Evolutionary conservation across 2,797 vertebrate species (phyloP).

Genomic region (Lagocephalus sceleratus): DNA sequence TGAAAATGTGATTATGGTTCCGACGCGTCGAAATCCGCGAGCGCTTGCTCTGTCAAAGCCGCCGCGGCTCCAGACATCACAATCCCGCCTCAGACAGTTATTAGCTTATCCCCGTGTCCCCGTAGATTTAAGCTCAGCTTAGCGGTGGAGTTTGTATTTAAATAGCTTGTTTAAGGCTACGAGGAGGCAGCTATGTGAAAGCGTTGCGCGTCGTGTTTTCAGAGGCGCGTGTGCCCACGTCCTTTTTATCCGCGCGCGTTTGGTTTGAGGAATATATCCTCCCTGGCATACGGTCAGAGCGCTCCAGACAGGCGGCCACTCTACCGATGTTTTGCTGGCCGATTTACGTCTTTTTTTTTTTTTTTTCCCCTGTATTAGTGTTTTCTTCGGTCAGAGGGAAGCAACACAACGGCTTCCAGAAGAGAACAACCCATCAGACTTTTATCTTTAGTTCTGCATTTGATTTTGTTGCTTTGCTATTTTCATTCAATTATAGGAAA

Average conservation of each 20-base stretch:
- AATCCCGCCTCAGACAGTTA: too few species aligned
- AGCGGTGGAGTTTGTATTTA: too few species aligned
- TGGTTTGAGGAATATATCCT: slow-evolving; percentile 38
- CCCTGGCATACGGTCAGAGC: slow-evolving; percentile 38
- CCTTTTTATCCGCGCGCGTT: slow-evolving; percentile 8
- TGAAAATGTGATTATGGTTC: too few species aligned
- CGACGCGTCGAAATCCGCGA: too few species aligned
- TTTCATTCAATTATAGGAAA: not conserved
- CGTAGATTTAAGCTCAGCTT: too few species aligned
- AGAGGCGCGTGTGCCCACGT: slow-evolving; percentile 1
- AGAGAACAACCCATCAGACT: not conserved
- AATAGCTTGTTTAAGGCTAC: too few species aligned
- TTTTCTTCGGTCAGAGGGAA: slow-evolving; percentile 36
- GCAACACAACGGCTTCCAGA: slow-evolving; percentile 10
- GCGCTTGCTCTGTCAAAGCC: too few species aligned
- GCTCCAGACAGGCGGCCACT: slow-evolving; percentile 33
- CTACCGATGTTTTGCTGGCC: slow-evolving; percentile 33
- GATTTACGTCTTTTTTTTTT: slow-evolving; percentile 37
- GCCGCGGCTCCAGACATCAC: too few species aligned
- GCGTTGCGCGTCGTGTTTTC: not conserved
- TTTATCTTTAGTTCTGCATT: slow-evolving; percentile 3
- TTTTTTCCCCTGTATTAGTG: too few species aligned
- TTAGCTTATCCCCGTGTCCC: too few species aligned
- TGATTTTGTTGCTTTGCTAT: not conserved
- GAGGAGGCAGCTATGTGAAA: too few species aligned